Conservation (phyloP, 2,113 vertebrate species). For the Tupaia chinensis region DNA sequence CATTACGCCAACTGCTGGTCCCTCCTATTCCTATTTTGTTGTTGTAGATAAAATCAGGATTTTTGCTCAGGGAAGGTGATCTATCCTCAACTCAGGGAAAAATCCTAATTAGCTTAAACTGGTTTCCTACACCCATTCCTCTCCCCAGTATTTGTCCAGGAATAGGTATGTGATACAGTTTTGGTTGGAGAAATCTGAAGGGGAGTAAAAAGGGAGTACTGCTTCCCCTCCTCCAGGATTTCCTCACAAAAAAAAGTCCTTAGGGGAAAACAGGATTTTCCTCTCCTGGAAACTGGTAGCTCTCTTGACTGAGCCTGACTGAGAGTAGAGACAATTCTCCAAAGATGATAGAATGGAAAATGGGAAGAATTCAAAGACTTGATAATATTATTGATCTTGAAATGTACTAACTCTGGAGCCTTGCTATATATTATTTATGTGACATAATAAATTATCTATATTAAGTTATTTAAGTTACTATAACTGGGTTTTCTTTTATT, state of each 20-base stretch:
- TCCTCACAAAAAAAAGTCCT: background rate
- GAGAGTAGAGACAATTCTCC: background rate
- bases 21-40: too few relatives aligned
- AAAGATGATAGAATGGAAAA: background rate
- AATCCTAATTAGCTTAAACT: background rate
- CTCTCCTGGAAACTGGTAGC: background rate
- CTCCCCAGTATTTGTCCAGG: background rate
- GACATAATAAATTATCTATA: background rate
- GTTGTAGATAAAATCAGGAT: background rate
- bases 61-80: background rate
- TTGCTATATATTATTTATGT: background rate
- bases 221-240: background rate
- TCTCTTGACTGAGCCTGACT: background rate
- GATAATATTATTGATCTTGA: background rate
- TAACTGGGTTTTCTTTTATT: conserved; percentile 2
- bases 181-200: background rate
- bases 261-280: background rate
- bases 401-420: background rate
- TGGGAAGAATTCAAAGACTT: background rate
- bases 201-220: background rate
- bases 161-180: background rate
- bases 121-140: background rate
- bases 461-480: background rate
- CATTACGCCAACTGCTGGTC: too few relatives aligned
- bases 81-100: background rate